Evolutionary conservation across 2,797 vertebrate genomes (phyloP).

Genomic region (Rhabdomys pumilio): DNA sequence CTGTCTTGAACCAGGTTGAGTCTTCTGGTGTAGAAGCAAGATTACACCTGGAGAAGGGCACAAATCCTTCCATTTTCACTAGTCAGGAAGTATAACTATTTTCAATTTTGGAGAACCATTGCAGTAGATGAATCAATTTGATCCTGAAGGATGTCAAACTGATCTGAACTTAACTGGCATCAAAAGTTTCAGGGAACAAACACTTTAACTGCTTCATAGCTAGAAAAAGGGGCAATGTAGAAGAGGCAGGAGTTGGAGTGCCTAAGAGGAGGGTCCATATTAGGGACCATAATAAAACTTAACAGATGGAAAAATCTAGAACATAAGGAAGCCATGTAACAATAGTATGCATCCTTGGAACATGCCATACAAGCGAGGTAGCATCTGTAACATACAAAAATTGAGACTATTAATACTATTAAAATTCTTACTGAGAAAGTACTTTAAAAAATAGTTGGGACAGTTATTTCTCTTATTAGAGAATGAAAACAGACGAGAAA

Average conservation of each 20-base stretch:
- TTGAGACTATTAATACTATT: neutral
- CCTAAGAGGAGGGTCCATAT: neutral
- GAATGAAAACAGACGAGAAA: too few relatives aligned
- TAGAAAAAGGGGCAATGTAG: neutral
- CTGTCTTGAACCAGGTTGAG: neutral
- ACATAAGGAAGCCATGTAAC: neutral
- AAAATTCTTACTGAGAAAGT: neutral
- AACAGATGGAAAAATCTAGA: neutral
- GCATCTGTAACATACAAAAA: neutral
- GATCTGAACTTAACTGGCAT: neutral
- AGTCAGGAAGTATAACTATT: neutral
- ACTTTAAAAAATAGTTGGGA: neutral
- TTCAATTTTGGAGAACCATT: neutral
- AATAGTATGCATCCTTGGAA: neutral
- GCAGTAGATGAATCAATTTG: neutral
- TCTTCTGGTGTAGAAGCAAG: neutral
- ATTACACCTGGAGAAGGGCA: neutral
- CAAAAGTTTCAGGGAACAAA: neutral
- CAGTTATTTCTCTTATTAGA: neutral
- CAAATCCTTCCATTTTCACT: neutral
- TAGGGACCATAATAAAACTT: neutral
- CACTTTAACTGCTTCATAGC: neutral
- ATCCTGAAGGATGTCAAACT: neutral
- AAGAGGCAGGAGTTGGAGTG: neutral
- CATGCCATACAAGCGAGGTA: neutral